Base-by-base conservation (phyloP, 2,113 vertebrate genomes). In the Panurus biarmicus region DNA sequence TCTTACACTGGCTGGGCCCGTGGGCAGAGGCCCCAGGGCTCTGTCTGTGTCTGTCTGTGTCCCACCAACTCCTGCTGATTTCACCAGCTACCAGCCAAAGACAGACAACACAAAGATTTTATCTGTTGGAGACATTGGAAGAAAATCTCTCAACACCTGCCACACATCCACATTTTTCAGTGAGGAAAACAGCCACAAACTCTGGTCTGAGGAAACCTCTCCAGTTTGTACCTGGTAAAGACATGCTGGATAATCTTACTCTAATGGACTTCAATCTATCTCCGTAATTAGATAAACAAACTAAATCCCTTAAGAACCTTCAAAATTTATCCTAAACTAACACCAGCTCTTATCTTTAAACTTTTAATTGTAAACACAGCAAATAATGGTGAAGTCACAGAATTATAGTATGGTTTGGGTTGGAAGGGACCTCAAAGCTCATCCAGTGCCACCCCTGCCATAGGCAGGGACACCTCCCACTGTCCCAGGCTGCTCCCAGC, bases 161-260 rank as follows among this genome's bases (percentile, higher is more conserved):
- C 93, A 81, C 42, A 44, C 16, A 7, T 79, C 79, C 88, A 42
- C 67, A 7, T 76, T 77, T 93, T 95, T 79, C 80, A 91, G 76
- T 33, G 70, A 69, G 77, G 77, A 79, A 87, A 97, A 93, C 81
- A 75, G 50, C 56, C 42, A 67, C 64, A 58, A 69, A 81, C 75
- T 91, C 14, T 60, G 50, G 60, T 74, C 57, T 85, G 76, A 87
- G 75, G 78, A 66, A 95, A 92, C 21, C 35, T 50, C 61, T 67
- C 47, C 38, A 14, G 28, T 21, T 48, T n/a, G 45, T 6, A 40
- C 21, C 18, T 14, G 50, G 45, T 40, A 22, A 53, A 45, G 61
- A 91, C 23, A 14, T 3, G 26, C 45, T 65, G 28, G 31, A 35
- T 45, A n/a, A 62, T 33, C 60, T 45, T n/a, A 31, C 33, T 33